Evolutionary conservation across 1,140 invertebrate species (phyloP).

Genomic region (Ectropis grisescens): DNA sequence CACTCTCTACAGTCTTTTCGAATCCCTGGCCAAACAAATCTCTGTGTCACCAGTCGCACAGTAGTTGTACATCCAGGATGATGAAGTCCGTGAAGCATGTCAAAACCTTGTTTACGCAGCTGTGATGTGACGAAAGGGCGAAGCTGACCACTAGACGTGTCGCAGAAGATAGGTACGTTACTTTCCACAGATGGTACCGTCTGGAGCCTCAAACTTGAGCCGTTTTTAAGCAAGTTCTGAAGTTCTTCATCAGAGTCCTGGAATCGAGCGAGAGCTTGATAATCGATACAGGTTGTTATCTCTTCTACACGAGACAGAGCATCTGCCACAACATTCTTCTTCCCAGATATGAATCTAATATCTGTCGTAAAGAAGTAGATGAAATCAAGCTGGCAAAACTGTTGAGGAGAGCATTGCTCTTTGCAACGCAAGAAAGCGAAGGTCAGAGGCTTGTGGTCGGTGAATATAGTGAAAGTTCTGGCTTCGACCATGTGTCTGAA

Average conservation of each 20-base stretch:
- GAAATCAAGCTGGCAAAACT: conserved; percentile 30
- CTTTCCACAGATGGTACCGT: background rate
- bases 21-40: conserved; percentile 57
- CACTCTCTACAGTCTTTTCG: conserved; percentile 29
- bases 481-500: conserved; percentile 10
- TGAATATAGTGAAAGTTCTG: conserved; percentile 2
- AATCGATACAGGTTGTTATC: conserved; percentile 10
- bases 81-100: conserved; percentile 26
- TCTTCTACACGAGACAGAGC: conserved; percentile 26
- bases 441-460: conserved; percentile 7
- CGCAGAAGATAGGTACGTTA: conserved; percentile 16
- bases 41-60: conserved; percentile 28
- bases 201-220: conserved; percentile 2
- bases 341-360: conserved; percentile 21
- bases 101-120: conserved; percentile 24
- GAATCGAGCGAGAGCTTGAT: conserved; percentile 13
- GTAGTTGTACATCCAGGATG: conserved; percentile 37
- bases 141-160: conserved; percentile 6
- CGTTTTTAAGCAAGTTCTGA: conserved; percentile 6
- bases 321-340: conserved; percentile 33
- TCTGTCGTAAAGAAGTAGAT: conserved; percentile 47
- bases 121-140: conserved; percentile 22
- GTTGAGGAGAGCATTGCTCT: conserved; percentile 24
- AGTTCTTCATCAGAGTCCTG: conserved; percentile 17
- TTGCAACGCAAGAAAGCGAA: conserved; percentile 1